phyloP scores from a whole-genome alignment of 2,797 vertebrate genomes.

The Toxotes lorentzi region DNA sequence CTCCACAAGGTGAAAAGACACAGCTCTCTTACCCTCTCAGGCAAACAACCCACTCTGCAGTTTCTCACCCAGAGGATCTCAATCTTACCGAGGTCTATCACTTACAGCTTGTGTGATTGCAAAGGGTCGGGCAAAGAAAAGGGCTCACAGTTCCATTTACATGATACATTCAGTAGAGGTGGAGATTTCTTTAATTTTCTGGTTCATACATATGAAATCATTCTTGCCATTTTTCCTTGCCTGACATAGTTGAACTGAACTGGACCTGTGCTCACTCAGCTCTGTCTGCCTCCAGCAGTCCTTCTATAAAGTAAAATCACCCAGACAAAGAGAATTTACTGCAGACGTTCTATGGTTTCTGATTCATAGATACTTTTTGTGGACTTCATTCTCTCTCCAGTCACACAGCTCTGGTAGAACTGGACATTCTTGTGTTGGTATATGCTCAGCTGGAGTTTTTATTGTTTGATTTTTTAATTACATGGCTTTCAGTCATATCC shows the following conservation, averaged over 20 bases:
- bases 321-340: conserved; percentile 5
- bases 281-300: conserved; percentile 7
- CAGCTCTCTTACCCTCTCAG: background rate
- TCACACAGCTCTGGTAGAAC: background rate
- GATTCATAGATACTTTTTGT: background rate
- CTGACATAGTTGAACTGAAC: background rate
- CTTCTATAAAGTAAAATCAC: background rate
- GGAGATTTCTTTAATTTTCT: conserved; percentile 12
- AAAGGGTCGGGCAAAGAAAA: background rate
- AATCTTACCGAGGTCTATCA: conserved; percentile 26
- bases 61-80: conserved; percentile 30
- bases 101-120: conserved; percentile 3
- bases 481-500: background rate
- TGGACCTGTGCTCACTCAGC: background rate
- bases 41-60: conserved; percentile 22
- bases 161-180: background rate
- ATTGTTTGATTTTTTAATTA: conserved; percentile 11
- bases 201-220: conserved; percentile 8
- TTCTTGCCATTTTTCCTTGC: background rate
- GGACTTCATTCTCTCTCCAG: background rate
- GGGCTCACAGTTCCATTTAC: conserved; percentile 1
- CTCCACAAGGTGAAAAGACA: conserved; percentile 28
- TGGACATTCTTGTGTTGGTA: background rate
- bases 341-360: background rate
- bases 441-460: background rate